Percentiles rank a stretch among this genome's conserved stretches.
phyloP scores from a whole-genome alignment of 1,140 invertebrate genomes.

The Dreissena polymorpha region DNA sequence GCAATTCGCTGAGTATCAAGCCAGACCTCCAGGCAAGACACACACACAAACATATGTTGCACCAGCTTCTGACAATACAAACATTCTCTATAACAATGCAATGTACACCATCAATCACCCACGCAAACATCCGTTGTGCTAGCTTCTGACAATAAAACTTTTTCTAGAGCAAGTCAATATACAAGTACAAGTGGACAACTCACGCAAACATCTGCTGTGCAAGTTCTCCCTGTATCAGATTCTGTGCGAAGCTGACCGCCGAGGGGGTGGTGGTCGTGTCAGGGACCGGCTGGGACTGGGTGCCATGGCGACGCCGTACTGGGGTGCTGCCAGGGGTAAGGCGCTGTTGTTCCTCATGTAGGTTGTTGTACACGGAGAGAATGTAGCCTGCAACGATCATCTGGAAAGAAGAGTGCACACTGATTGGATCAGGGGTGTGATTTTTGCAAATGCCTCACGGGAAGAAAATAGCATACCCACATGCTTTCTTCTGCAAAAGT shows the following conservation, averaged over 20 bases:
- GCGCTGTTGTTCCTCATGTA: constrained; percentile 77
- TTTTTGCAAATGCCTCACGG: background rate
- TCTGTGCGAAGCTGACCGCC: constrained; percentile 83
- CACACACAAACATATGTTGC: too few relatives aligned
- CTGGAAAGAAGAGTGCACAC: constrained; percentile 76
- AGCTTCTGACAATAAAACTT: too few relatives aligned
- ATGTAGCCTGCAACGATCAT: constrained; percentile 89
- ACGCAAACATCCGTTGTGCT: too few relatives aligned
- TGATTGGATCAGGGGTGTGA: constrained; percentile 64
- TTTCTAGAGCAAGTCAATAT: too few relatives aligned
- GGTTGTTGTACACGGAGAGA: constrained; percentile 85
- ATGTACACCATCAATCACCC: too few relatives aligned
- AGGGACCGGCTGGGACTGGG: constrained; percentile 76
- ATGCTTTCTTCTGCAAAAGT: background rate
- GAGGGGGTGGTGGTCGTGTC: constrained; percentile 71
- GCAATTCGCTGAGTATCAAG: too few relatives aligned
- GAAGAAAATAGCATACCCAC: background rate
- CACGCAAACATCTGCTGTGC: constrained; percentile 91
- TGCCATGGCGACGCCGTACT: constrained; percentile 73
- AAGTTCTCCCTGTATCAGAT: constrained; percentile 87
- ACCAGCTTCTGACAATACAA: too few relatives aligned
- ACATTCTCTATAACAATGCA: too few relatives aligned
- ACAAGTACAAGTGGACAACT: constrained; percentile 74
- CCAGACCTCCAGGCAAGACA: too few relatives aligned
- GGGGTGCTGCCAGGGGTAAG: constrained; percentile 80